Conservation (phyloP, 1,140 invertebrate species). For the Drosophila elegans region DNA sequence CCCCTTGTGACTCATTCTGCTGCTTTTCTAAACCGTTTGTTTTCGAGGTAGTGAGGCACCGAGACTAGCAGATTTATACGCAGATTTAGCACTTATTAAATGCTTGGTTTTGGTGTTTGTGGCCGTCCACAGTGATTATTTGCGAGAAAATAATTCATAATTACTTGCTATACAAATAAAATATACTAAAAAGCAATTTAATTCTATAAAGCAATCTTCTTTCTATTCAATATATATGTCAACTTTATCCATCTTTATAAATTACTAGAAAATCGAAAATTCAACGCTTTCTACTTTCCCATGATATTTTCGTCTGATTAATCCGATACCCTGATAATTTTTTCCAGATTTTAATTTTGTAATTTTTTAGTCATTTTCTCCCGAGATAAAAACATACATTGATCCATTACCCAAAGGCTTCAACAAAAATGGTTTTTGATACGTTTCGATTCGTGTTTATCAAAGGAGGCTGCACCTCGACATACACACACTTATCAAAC, state of each 20-base stretch:
- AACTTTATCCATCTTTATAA: background rate
- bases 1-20: constrained; percentile 64
- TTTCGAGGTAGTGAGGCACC: constrained; percentile 62
- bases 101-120: constrained; percentile 26
- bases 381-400: constrained; percentile 41
- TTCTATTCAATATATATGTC: background rate
- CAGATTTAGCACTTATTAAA: constrained; percentile 75
- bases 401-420: constrained; percentile 44
- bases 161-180: too few species aligned
- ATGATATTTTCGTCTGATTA: constrained; percentile 19
- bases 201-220: too few species aligned
- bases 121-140: background rate
- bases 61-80: constrained; percentile 77
- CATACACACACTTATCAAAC: constrained; percentile 56
- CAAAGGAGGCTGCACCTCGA: constrained; percentile 35
- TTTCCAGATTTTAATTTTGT: constrained; percentile 28
- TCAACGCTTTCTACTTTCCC: constrained; percentile 47
- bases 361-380: constrained; percentile 50
- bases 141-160: too few species aligned
- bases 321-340: constrained; percentile 12
- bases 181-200: background rate
- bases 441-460: constrained; percentile 25
- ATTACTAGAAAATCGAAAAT: background rate
- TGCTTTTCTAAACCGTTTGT: constrained; percentile 18
- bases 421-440: constrained; percentile 45